Percentiles rank a stretch among this genome's conserved stretches.
These are phyloP conservation scores for Micrasema minimum DNA, from an alignment of 1,140 invertebrate genomes.

Conservation along the genomic window DNA sequence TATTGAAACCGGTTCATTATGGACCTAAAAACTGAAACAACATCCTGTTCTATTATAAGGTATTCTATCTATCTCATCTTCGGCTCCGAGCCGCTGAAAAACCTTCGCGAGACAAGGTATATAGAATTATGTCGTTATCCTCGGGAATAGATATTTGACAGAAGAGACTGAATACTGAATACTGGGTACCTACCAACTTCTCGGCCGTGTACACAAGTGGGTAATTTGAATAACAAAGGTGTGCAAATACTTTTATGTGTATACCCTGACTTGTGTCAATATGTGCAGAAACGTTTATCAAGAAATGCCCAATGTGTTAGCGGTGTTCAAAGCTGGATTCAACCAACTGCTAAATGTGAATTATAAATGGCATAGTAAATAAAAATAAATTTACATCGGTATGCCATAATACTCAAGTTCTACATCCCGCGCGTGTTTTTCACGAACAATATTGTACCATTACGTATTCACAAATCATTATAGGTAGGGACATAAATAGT, in stretches of 20 bases:
- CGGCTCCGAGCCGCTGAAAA: neutral
- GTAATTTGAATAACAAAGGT: constrained; percentile 30
- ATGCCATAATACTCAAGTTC: no score
- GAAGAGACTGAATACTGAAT: no score
- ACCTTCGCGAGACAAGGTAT: neutral
- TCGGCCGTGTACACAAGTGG: constrained; percentile 16
- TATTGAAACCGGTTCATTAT: no score
- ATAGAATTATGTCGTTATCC: constrained; percentile 9
- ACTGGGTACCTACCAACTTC: neutral
- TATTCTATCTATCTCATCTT: constrained; percentile 2
- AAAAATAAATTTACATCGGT: no score
- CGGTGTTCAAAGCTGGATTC: constrained; percentile 3
- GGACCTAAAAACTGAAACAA: no score
- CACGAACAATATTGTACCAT: no score
- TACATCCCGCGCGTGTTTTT: no score
- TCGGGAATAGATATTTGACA: neutral
- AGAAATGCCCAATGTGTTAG: neutral
- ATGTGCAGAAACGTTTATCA: constrained; percentile 8
- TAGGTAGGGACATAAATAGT: no score
- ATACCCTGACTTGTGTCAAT: neutral
- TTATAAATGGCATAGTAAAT: no score
- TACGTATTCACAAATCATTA: no score
- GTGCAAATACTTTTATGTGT: constrained; percentile 5
- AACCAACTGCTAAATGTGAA: no score
- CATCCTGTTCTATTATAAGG: neutral